Base-by-base conservation (phyloP, 2,888 invertebrate species). In the Lepeophtheirus nordmannii region DNA sequence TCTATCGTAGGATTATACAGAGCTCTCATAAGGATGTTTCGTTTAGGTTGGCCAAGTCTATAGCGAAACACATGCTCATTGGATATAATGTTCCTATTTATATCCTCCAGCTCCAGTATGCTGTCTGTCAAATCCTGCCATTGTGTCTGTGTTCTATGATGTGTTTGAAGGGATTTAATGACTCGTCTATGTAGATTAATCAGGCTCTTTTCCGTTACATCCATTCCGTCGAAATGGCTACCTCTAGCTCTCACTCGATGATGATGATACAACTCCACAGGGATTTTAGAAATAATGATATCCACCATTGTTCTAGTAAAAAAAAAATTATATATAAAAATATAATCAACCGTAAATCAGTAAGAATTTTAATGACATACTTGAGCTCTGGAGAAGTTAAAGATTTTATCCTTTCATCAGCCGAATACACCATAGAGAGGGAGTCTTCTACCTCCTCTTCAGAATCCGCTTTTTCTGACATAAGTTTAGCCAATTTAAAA, bases 371-470 rank as follows among this genome's bases (percentile, higher is more conserved):
- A 46, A 46, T 46, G 2, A 46, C 53, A 5, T 8, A 46, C 53
- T n/a, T 46, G n/a, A 46, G 17, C 17, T 46, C 53, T 5, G 14
- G 14, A n/a, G 53, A 46, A 3, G 3, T 46, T 17, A 8, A n/a
- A 8, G 53, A 46, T 46, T 46, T 14, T 46, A 46, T 46, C 53
- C 53, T 14, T 46, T 46, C n/a, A 56, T 67, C 64, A 65, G 67
- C 53, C 62, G 68, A 2, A 60, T 68, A 38, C 67, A 69, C 22
- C 62, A 67, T 77, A 75, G 68, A 72, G 67, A 96, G 79, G 69
- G 94, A 85, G 78, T 96, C 94, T 75, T 96, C 93, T 1, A 98
- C 84, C 69, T 86, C 86, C 77, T 97, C 97, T 76, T 98, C 96
- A 5, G 96, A 93, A 77, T 98, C 97, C 72, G 89, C 89, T 75